A percentile compares a stretch with the other conserved stretches of the same genome.
phyloP scores from a whole-genome alignment of 2,113 vertebrate genomes.

The Otocyon megalotis region DNA sequence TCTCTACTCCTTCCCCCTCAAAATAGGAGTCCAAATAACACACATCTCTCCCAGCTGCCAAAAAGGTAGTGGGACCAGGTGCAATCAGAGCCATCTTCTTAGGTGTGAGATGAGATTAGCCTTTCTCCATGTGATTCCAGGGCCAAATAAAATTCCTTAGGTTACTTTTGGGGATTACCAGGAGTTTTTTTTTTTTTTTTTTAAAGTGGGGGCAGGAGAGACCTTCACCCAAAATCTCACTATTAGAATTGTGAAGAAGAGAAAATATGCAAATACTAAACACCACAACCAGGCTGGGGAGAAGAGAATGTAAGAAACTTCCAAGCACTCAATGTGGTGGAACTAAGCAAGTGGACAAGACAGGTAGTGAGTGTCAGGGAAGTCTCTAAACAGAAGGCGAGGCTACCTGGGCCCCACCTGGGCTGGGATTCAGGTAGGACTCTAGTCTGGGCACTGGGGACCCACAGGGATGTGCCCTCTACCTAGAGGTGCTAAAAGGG shows the following conservation, averaged over 20 bases:
- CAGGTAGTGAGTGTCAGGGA: neutral
- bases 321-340: neutral
- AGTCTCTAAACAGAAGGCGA: neutral
- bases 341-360: neutral
- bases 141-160: neutral
- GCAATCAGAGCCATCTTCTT: neutral
- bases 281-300: neutral
- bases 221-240: neutral
- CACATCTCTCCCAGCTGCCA: neutral
- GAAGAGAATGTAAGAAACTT: neutral
- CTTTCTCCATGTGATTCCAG: neutral
- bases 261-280: neutral
- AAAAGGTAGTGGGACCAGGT: neutral
- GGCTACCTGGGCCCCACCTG: neutral
- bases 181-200: neutral
- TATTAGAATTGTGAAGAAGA: neutral
- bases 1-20: neutral
- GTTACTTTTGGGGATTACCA: neutral
- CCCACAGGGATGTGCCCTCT: accelerated
- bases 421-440: neutral
- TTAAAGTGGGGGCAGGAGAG: too few relatives aligned
- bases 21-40: neutral
- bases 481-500: neutral
- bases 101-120: neutral
- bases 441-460: neutral